These are phyloP conservation scores for Redunca redunca DNA, from an alignment of 2,113 vertebrate species.

Conservation along the genomic window DNA sequence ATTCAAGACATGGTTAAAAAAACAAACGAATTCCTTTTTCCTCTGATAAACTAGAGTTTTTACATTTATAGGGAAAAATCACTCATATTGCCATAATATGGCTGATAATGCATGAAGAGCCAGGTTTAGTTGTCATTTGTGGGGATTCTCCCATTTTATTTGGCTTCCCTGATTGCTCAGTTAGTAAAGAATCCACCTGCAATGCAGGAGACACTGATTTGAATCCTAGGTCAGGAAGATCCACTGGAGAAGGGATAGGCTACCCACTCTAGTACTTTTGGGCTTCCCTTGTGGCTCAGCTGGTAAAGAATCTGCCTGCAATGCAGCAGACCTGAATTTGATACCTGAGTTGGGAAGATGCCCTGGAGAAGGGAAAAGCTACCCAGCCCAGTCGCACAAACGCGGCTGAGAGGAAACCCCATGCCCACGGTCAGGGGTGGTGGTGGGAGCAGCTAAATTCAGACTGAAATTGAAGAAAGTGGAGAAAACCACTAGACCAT, in stretches of 20 bases:
- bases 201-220: not conserved
- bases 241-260: not conserved
- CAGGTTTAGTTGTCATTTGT: not conserved
- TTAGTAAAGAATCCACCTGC: fast-evolving
- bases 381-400: fast-evolving
- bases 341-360: no score
- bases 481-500: not conserved
- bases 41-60: not conserved
- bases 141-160: not conserved
- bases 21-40: not conserved
- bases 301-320: no score
- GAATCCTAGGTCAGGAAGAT: not conserved
- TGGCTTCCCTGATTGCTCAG: not conserved
- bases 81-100: not conserved
- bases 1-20: not conserved
- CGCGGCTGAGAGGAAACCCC: fast-evolving
- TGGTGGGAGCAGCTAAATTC: not conserved
- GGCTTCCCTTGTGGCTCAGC: no score
- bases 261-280: not conserved
- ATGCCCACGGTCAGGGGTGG: not conserved
- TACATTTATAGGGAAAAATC: not conserved
- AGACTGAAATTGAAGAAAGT: not conserved
- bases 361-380: not conserved
- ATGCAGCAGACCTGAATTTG: no score
- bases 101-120: not conserved